Conservation (phyloP, 2,797 vertebrate genomes). For the Pangasius sanitwongsei region DNA sequence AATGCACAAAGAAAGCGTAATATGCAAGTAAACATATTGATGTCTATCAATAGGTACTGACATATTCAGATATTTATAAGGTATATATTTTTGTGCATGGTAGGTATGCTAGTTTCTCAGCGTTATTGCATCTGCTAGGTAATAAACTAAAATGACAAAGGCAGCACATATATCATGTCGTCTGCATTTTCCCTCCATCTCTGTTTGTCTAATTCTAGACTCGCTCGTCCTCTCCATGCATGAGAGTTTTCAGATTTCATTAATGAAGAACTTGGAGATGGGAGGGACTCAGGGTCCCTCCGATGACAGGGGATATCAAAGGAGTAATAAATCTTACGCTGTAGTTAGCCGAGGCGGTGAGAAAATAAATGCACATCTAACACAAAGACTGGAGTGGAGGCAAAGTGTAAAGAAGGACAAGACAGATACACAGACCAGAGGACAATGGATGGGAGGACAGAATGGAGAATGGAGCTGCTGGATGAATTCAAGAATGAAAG, state of each 20-base stretch:
- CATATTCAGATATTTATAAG: conserved; percentile 25
- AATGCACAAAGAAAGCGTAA: neutral
- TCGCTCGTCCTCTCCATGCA: neutral
- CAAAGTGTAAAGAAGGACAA: neutral
- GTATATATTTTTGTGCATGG: neutral
- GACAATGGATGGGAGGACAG: conserved; percentile 26
- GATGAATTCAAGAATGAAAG: neutral
- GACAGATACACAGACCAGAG: neutral
- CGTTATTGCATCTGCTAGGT: conserved; percentile 21
- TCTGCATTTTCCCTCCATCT: neutral
- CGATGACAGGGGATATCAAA: neutral
- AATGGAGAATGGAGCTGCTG: neutral
- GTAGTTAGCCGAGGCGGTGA: conserved; percentile 4
- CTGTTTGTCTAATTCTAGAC: neutral
- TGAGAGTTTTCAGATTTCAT: conserved; percentile 19
- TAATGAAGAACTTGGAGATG: conserved; percentile 6
- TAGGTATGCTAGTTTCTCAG: neutral
- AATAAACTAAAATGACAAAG: conserved; percentile 33
- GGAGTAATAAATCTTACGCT: conserved; percentile 22
- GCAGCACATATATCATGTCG: conserved; percentile 15
- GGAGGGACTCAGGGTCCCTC: neutral
- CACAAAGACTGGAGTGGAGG: neutral
- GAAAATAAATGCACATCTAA: conserved; percentile 19
- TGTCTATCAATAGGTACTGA: conserved; percentile 21
- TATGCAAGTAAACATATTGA: conserved; percentile 26